Conservation (phyloP, 1,140 invertebrate genomes). For the Zaprionus capensis region DNA sequence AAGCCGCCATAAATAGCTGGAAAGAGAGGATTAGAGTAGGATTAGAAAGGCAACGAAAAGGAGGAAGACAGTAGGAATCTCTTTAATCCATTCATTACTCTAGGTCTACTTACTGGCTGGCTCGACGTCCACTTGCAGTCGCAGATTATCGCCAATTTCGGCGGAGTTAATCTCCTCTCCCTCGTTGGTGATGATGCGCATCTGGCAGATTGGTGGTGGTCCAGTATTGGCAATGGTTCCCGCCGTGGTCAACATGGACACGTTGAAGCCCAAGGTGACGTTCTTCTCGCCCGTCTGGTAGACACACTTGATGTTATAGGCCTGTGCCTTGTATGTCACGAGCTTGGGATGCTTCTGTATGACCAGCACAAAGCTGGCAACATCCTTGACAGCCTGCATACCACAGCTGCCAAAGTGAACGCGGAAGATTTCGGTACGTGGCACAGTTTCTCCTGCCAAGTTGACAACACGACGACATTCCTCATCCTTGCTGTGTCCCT, state of each 20-base stretch:
- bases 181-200: constrained; percentile 94
- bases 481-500: constrained; percentile 96
- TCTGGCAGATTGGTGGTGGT: constrained; percentile 95
- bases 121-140: constrained; percentile 96
- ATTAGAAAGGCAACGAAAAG: too few species aligned
- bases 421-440: constrained; percentile 92
- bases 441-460: constrained; percentile 87
- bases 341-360: constrained; percentile 98
- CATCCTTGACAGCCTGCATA: constrained; percentile 94
- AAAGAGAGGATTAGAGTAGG: constrained; percentile 55
- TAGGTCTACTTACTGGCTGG: constrained; percentile 89
- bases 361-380: constrained; percentile 95
- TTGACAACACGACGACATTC: constrained; percentile 93
- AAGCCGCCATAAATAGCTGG: constrained; percentile 97
- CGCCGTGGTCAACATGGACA: constrained; percentile 97
- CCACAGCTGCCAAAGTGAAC: constrained; percentile 96
- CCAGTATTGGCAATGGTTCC: constrained; percentile 98
- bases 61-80: too few species aligned
- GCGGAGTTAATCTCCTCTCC: constrained; percentile 95
- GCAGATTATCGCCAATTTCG: constrained; percentile 96
- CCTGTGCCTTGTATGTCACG: constrained; percentile 96
- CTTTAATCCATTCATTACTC: too few species aligned
- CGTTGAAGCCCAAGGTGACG: constrained; percentile 96
- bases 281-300: constrained; percentile 97
- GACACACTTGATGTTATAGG: constrained; percentile 97